Base-by-base conservation (phyloP, 1,140 invertebrate species). In the Drosophila bifasciata region DNA sequence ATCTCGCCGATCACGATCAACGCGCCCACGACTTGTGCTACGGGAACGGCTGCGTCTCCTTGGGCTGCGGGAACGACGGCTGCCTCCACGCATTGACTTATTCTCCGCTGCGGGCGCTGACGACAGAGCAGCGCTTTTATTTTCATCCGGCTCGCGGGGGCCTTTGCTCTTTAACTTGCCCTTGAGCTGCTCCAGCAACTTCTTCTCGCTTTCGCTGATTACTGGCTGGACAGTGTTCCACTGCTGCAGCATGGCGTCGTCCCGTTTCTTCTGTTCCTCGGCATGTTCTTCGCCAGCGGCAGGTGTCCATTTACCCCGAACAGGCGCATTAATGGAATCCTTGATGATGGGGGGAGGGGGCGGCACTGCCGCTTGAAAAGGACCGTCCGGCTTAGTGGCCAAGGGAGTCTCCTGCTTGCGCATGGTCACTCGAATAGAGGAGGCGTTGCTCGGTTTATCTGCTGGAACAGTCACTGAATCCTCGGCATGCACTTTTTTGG, bases 391-490 rank as follows among this genome's bases (percentile, higher is more conserved):
- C 39, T 67, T 75, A 0, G 19, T 11, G 5, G 19, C 11, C 21
- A 41, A 4, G 5, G 44, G 76, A 91, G 93, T 60, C 5, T 92
- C 92, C 56, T 94, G 94, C 61, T 95, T 95, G 19, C 95, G 92
- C 95, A 95, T 95, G 1, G 94, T 93, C 0, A 95, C 94, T 2
- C 94, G 92, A 75, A 95, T 95, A 48, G 94, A 95, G 41, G 93
- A 93, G 1, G 93, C 93, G 90, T 59, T 93, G 92, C 25, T 11
- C 90, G 93, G 15, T 92, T 92, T 64, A 93, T 93, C 53, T 62
- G 32, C 44, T 39, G 49, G 49, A 40, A 15, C 58, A 48, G 36
- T 13, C 28, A 45, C 25, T 23, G 50, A 11, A 3, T 56, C 63
- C 13, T 76, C 72, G 13, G 28, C 21, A 28, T 58, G 73, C 4